Evolutionary conservation across 2,888 invertebrate species (phyloP).

Genomic region (Mycalesis mineus): DNA sequence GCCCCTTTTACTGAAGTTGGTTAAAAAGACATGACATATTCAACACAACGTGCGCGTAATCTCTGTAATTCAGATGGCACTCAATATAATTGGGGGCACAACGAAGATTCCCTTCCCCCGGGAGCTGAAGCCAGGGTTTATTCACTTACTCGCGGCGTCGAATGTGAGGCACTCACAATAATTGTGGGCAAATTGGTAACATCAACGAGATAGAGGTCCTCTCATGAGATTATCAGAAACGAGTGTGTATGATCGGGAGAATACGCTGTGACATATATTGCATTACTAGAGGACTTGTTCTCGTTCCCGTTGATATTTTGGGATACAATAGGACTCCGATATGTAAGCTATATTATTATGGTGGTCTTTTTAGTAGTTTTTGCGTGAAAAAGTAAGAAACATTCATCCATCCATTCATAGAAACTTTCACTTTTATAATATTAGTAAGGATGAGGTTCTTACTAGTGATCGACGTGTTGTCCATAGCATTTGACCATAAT

Average conservation of each 20-base stretch:
- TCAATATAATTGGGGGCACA: background rate
- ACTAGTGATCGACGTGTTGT: too few relatives aligned
- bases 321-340: background rate
- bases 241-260: background rate
- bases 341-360: too few relatives aligned
- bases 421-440: too few relatives aligned
- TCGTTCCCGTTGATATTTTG: background rate
- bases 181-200: conserved; percentile 44
- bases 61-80: background rate
- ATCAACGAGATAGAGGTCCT: conserved; percentile 33
- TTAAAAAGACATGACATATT: background rate
- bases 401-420: too few relatives aligned
- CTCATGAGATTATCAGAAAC: conserved; percentile 14
- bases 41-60: background rate
- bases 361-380: too few relatives aligned
- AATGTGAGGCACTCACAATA: conserved; percentile 41
- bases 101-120: conserved; percentile 12
- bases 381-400: too few relatives aligned
- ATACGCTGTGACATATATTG: too few relatives aligned
- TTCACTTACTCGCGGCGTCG: conserved; percentile 34
- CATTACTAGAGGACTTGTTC: too few relatives aligned
- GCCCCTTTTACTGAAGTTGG: too few relatives aligned
- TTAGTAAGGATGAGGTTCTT: too few relatives aligned
- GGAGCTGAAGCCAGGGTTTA: conserved; percentile 30
- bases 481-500: too few relatives aligned